phyloP scores from a whole-genome alignment of 2,888 invertebrate species.

The Hirudinaria manillensis region DNA sequence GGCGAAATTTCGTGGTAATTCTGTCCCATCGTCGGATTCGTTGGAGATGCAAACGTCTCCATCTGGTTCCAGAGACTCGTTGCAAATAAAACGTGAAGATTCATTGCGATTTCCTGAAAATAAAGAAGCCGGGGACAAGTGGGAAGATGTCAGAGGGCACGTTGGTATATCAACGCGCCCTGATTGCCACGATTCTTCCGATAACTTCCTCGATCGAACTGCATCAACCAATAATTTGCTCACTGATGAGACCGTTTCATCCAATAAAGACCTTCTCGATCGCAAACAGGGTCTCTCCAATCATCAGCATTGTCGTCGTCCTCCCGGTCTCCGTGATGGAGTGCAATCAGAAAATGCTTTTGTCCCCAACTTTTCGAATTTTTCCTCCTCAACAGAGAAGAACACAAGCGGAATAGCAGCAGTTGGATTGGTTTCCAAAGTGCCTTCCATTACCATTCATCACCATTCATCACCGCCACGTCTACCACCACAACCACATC shows the following conservation, averaged over 20 bases:
- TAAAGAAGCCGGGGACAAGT: not conserved
- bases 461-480: not conserved
- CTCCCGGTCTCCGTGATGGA: not conserved
- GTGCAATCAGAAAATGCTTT: not conserved
- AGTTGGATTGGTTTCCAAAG: not conserved
- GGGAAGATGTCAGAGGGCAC: not conserved
- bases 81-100: no score
- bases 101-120: not conserved
- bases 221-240: conserved; percentile 1
- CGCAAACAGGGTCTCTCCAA: not conserved
- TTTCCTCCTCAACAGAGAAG: not conserved
- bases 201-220: conserved; percentile 8
- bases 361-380: conserved; percentile 2
- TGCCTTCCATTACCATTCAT: not conserved
- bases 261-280: not conserved
- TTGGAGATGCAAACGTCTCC: no score
- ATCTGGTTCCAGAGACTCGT: no score
- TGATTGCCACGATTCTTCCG: not conserved
- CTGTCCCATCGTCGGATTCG: no score
- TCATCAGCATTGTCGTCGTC: conserved; percentile 6
- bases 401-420: not conserved
- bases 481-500: not conserved
- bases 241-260: not conserved
- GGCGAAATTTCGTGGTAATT: no score
- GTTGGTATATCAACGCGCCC: not conserved